Evolutionary conservation across 1,140 invertebrate species (phyloP), one percentile per base, ranked within the genome.

Genomic region (Maconellicoccus hirsutus): DNA sequence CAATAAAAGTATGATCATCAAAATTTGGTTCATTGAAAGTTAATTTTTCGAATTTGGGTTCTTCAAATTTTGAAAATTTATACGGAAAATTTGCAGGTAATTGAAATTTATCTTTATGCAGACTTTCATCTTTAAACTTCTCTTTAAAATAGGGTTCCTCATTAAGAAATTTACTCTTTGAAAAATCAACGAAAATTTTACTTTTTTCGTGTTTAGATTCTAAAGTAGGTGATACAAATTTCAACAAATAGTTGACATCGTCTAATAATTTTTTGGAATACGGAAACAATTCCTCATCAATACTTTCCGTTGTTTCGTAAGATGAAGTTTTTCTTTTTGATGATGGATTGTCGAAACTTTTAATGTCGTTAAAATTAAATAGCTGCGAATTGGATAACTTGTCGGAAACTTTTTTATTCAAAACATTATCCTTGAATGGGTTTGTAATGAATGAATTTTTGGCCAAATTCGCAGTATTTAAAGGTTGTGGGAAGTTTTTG

Each of bases 181-280:
- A 52, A 52, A 52, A 52, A 16, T 52, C 42, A 3, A 25, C 21
- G 25, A 23, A 66, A 6, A 23, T 66, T 25, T 66, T 66, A 6
- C 25, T 22, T 16, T 52, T 19, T 52, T 16, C 12, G 16, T 16
- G 61, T 10, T 66, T 22, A 27, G 71, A 27, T 33, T 71, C 52
- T 26, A 33, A 7, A 4, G 71, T 71, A 4, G 71, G 71, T 61
- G 71, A 66, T 10, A 71, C 71, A 21, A 26, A 61, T 27, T 71
- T 66, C 26, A 71, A 38, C 23, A 71, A 29, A 61, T 71, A 71
- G 29, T 71, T 71, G n/a, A 71, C 71, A 19, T 71, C 52, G 23
- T 42, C 33, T 1, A 71, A 23, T n/a, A 71, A 52, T 22, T 61
- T 61, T 27, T 71, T 71, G n/a, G 52, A 19, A 21, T 23, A 33